These are phyloP conservation scores for Carassius carassius DNA, from an alignment of 2,113 vertebrate genomes.

Conservation along the genomic window DNA sequence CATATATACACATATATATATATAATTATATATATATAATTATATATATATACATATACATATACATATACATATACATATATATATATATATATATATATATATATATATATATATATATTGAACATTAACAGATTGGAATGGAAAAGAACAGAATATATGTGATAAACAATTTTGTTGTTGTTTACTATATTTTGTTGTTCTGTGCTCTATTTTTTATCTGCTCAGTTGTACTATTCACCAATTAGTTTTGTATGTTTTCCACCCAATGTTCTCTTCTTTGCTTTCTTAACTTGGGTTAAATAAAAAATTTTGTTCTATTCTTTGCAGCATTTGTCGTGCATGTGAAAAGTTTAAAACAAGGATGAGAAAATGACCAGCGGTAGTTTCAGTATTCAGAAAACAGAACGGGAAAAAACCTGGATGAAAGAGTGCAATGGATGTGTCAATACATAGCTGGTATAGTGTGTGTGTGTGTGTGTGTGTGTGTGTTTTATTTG, in stretches of 20 bases:
- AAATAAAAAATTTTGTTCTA: background rate
- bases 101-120: too few species aligned
- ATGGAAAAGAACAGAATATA: background rate
- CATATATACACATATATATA: too few species aligned
- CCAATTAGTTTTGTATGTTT: background rate
- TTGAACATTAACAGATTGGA: too few species aligned
- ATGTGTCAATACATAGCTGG: background rate
- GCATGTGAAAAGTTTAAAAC: background rate
- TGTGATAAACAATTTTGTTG: too few species aligned
- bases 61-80: too few species aligned
- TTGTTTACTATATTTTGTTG: background rate
- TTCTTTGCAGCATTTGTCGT: background rate
- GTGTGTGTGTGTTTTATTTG: background rate
- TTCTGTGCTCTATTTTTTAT: background rate
- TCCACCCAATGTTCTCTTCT: background rate
- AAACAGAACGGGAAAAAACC: background rate
- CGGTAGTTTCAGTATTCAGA: background rate
- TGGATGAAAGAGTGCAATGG: background rate
- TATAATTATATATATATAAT: too few species aligned
- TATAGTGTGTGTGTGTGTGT: background rate
- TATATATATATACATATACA: too few species aligned
- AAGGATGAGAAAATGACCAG: background rate
- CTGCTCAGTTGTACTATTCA: background rate
- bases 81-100: too few species aligned
- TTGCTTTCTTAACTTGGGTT: background rate